A percentile compares a stretch with the other conserved stretches of the same genome.
Evolutionary conservation across 2,888 invertebrate species (phyloP).

Genomic region (Alloscopus bannaensis): DNA sequence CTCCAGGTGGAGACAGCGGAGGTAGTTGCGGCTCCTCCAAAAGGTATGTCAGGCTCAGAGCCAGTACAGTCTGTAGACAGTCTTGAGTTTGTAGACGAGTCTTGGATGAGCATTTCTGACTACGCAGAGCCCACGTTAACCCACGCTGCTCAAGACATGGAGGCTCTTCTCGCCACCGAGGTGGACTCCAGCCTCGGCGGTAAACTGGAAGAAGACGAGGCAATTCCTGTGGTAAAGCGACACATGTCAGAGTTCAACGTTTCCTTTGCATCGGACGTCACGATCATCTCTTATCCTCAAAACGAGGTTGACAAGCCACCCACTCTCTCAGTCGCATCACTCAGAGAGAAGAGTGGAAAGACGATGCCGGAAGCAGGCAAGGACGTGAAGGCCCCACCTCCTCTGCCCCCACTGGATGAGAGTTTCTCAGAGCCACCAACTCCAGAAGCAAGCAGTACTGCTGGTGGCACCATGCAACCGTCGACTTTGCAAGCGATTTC

Average conservation of each 20-base stretch:
- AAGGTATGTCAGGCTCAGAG: constrained; percentile 30
- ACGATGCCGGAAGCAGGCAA: constrained; percentile 34
- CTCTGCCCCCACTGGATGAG: constrained; percentile 19
- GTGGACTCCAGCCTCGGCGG: constrained; percentile 43
- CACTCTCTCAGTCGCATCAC: constrained; percentile 11
- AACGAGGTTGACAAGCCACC: constrained; percentile 38
- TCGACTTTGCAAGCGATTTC: constrained; percentile 34
- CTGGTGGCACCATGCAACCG: not conserved
- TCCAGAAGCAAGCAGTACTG: not conserved
- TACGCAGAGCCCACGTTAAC: constrained; percentile 63
- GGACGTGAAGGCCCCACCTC: constrained; percentile 50
- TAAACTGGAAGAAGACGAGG: not conserved
- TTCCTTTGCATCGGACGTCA: constrained; percentile 62
- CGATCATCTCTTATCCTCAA: constrained; percentile 50
- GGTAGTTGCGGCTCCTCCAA: constrained; percentile 12
- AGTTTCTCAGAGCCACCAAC: not conserved
- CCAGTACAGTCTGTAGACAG: constrained; percentile 11
- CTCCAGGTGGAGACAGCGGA: not conserved
- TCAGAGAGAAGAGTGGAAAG: constrained; percentile 21
- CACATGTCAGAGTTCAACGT: constrained; percentile 47
- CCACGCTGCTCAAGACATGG: constrained; percentile 63
- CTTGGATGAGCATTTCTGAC: constrained; percentile 59
- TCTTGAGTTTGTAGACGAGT: constrained; percentile 49
- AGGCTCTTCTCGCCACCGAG: constrained; percentile 56
- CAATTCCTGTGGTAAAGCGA: constrained; percentile 3